Percentiles rank a stretch among this genome's conserved stretches.
Evolutionary conservation across 1,140 invertebrate genomes (phyloP).

Genomic region (Nebria ingens): DNA sequence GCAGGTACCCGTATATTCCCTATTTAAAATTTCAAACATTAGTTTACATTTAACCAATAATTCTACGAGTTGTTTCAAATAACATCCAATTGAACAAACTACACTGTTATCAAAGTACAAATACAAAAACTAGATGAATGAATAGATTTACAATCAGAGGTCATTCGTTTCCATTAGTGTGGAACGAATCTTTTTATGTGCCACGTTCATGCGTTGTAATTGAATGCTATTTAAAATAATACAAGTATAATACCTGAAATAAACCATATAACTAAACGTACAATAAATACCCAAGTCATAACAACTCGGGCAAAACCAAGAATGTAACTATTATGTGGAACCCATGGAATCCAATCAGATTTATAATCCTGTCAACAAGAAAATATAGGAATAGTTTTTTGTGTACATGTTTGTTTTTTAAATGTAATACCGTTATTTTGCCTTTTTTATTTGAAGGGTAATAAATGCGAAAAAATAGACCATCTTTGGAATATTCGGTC

Average conservation of each 20-base stretch:
- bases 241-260: not conserved
- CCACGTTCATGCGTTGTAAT: too few species aligned
- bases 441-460: constrained; percentile 33
- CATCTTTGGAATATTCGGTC: constrained; percentile 31
- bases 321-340: constrained; percentile 44
- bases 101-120: too few species aligned
- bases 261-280: constrained; percentile 38
- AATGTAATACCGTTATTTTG: constrained; percentile 27
- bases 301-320: constrained; percentile 43
- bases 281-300: constrained; percentile 36
- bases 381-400: too few species aligned
- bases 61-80: too few species aligned
- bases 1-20: constrained; percentile 43
- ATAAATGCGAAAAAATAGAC: constrained; percentile 35
- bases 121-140: too few species aligned
- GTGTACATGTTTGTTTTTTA: too few species aligned
- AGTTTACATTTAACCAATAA: too few species aligned
- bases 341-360: constrained; percentile 44
- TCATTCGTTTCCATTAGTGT: too few species aligned
- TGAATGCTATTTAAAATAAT: too few species aligned
- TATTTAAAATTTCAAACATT: constrained; percentile 15
- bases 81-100: too few species aligned
- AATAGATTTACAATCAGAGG: too few species aligned
- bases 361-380: not conserved
- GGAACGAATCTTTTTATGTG: too few species aligned